Base-by-base conservation (phyloP, 2,113 vertebrate species). In the Nibea albiflora region DNA sequence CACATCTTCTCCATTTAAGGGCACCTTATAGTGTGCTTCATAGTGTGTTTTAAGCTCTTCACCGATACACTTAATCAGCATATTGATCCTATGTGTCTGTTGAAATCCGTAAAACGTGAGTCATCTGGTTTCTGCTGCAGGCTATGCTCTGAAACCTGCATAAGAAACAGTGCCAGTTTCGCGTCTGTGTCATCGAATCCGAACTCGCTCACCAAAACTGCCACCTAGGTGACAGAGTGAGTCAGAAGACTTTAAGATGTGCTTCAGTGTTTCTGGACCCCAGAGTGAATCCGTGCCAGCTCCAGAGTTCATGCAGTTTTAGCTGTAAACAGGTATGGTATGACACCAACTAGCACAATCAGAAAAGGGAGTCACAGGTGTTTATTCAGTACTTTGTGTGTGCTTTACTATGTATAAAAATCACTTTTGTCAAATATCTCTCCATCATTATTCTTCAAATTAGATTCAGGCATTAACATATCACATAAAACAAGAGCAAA, bases 171-270 rank as follows among this genome's bases (percentile, higher is more conserved):
- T 28, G 65, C 15, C 35, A 52, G 46, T 20, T 46, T 49, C 35
- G 31, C 7, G 47, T 61, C 31, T 39, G 52, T 83, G 61, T 56
- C 62, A 67, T 68, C 56, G 63, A 62, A 63, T 53, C 54, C 61
- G 60, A 31, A 52, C 58, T 57, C 17, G 42, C 47, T 39, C 63
- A 78, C 7, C 11, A 56, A 57, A 79, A 50, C 64, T 73, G 71
- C 49, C 76, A 73, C 56, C 26, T 11, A 69, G 64, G 57, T 50
- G 81, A 22, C 12, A 63, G 1, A 19, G 20, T 68, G 75, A 78
- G 60, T 77, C 70, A 74, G 67, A 54, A 20, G 17, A 49, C 24
- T 11, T 50, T 62, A 20, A 42, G 24, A 42, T 26, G 46, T 50
- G 42, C 17, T 15, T 19, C 17, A 10, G 16, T 69, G 4, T 69